phyloP scores from a whole-genome alignment of 2,888 invertebrate genomes.

The Microctonus brassicae region DNA sequence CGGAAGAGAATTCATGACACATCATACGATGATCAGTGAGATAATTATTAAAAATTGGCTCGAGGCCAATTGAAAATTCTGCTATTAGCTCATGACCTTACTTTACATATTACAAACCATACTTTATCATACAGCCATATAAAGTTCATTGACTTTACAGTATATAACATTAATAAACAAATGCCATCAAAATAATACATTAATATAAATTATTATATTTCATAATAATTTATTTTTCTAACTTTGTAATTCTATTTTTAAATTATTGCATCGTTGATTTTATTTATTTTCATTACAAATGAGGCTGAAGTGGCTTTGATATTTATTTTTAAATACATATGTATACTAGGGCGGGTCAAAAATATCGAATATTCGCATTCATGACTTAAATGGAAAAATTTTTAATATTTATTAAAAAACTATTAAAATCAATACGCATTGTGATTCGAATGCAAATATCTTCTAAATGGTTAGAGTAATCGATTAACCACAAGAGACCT shows the following conservation, averaged over 20 bases:
- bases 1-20: neutral
- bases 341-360: no score
- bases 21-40: neutral
- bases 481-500: no score
- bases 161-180: neutral
- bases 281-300: no score
- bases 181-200: no score
- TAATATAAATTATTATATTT: no score
- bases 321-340: neutral
- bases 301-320: neutral
- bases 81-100: neutral
- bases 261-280: neutral
- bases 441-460: no score
- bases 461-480: no score
- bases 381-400: no score
- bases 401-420: no score
- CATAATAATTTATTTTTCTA: neutral
- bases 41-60: neutral
- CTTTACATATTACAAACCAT: neutral
- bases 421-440: no score
- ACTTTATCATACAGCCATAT: neutral
- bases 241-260: neutral
- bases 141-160: neutral
- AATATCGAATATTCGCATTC: no score
- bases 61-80: neutral